phyloP scores from a whole-genome alignment of 2,797 vertebrate genomes.

The Pristis pectinata region DNA sequence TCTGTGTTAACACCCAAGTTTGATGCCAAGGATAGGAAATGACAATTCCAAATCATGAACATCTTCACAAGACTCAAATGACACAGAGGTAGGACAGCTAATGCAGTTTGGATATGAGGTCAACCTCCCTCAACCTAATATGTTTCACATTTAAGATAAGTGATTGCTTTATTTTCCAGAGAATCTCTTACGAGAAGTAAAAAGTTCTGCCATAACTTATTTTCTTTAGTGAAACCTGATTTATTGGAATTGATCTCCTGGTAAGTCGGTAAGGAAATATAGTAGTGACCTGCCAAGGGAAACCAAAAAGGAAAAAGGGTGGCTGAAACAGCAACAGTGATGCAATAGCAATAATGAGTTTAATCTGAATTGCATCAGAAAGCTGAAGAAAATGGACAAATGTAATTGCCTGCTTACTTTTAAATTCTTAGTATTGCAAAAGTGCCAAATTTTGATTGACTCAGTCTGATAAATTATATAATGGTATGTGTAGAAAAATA shows the following conservation, averaged over 20 bases:
- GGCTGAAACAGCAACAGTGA: neutral
- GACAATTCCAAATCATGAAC: neutral
- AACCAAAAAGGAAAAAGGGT: neutral
- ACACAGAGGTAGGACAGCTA: no score
- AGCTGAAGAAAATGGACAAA: neutral
- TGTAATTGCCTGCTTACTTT: neutral
- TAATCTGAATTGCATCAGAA: neutral
- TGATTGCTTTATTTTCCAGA: neutral
- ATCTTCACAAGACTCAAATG: neutral
- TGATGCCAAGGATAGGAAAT: neutral
- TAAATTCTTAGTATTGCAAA: neutral
- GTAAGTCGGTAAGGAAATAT: neutral
- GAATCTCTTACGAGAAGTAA: neutral
- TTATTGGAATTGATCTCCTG: neutral
- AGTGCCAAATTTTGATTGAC: neutral
- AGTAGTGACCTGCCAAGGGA: neutral
- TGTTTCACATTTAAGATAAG: neutral
- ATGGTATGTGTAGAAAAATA: neutral
- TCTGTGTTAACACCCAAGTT: neutral
- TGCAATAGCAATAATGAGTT: neutral
- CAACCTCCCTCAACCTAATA: neutral
- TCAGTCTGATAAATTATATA: neutral
- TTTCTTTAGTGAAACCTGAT: neutral
- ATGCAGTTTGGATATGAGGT: neutral
- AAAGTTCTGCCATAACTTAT: no score